Conservation (phyloP, 2,888 invertebrate genomes). For the Lithophane ornitopus region DNA sequence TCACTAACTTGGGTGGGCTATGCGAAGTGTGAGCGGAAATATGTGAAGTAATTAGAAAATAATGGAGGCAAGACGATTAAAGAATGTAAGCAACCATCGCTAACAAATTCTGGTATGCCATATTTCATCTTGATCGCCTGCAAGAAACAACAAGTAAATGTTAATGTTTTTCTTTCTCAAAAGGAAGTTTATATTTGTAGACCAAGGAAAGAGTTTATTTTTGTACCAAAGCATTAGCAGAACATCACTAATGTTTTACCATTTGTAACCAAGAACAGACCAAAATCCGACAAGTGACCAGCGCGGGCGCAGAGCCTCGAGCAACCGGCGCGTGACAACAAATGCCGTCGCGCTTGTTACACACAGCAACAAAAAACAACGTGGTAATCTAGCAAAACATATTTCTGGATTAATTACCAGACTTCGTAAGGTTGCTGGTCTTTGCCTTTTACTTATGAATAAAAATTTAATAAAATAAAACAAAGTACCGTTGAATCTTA, state of each 20-base stretch:
- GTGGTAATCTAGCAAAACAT: constrained; percentile 53
- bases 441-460: constrained; percentile 46
- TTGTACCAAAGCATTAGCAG: not conserved
- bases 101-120: constrained; percentile 6
- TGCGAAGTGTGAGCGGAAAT: constrained; percentile 11
- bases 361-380: constrained; percentile 58
- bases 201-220: not conserved
- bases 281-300: constrained; percentile 51
- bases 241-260: constrained; percentile 37
- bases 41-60: constrained; percentile 25
- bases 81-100: constrained; percentile 26
- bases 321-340: constrained; percentile 60
- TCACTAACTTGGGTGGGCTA: constrained; percentile 18
- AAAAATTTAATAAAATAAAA: constrained; percentile 18
- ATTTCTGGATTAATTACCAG: constrained; percentile 60
- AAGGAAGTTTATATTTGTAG: not conserved
- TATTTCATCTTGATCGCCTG: not conserved
- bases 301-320: constrained; percentile 25
- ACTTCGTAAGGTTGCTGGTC: constrained; percentile 32
- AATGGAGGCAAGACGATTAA: constrained; percentile 24
- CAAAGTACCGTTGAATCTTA: constrained; percentile 10
- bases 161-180: not conserved
- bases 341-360: constrained; percentile 65
- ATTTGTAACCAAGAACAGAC: constrained; percentile 35
- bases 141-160: not conserved